phyloP scores from a whole-genome alignment of 2,797 vertebrate genomes.

The Limosa lapponica region DNA sequence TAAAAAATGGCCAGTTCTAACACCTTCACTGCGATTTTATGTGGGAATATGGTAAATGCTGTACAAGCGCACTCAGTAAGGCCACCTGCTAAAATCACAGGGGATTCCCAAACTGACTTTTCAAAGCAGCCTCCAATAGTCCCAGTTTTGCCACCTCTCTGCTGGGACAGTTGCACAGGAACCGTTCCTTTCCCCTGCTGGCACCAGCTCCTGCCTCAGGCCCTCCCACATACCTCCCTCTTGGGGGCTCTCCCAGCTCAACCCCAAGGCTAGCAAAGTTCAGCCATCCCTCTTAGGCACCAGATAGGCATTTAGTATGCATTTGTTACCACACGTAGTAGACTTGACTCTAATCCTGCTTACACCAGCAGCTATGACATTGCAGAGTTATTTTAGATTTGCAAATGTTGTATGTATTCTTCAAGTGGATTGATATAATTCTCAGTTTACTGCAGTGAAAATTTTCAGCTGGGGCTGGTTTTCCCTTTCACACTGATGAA shows the following conservation, averaged over 20 bases:
- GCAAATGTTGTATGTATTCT: neutral
- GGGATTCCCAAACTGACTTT: neutral
- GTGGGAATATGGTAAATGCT: neutral
- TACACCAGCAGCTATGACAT: neutral
- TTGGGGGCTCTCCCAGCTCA: neutral
- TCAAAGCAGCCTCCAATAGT: neutral
- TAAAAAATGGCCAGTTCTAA: neutral
- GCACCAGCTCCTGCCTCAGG: rapidly evolving
- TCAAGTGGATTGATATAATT: neutral
- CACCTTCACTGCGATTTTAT: neutral
- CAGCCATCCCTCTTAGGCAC: neutral
- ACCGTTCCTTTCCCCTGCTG: neutral
- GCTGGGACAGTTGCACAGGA: neutral
- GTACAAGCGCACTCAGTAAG: neutral
- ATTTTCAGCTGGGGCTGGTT: rapidly evolving
- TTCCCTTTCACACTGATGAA: neutral
- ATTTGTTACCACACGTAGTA: neutral
- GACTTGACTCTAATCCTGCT: neutral
- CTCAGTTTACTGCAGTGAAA: neutral
- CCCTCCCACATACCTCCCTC: neutral
- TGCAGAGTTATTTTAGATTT: neutral
- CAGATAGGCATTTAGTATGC: neutral
- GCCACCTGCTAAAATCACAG: neutral
- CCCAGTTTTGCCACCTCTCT: neutral
- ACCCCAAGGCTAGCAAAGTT: neutral